phyloP scores from a whole-genome alignment of 2,888 invertebrate genomes.

The Eupithecia exiguata region DNA sequence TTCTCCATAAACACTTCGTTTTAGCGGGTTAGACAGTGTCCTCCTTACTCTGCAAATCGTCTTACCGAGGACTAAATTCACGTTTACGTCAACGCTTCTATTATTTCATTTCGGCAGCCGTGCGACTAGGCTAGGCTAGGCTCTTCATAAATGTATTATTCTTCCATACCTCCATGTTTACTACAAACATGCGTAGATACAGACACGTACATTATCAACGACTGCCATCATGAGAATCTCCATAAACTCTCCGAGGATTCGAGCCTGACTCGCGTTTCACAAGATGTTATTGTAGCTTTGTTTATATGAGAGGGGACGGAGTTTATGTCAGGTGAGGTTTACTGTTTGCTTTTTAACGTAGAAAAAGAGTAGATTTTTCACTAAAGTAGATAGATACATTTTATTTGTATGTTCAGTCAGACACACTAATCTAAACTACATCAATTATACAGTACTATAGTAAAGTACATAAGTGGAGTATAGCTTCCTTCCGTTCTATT shows the following conservation, averaged over 20 bases:
- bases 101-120: background rate
- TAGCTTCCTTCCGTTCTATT: background rate
- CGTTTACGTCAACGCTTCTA: background rate
- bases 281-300: slow-evolving; percentile 1
- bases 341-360: background rate
- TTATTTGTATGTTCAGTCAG: too few species aligned
- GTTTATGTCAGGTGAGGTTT: background rate
- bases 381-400: background rate
- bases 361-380: background rate
- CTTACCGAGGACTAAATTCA: background rate
- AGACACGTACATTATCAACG: background rate
- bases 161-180: background rate
- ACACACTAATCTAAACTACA: too few species aligned
- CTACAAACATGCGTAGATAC: background rate
- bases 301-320: background rate
- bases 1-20: background rate
- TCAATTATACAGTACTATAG: too few species aligned
- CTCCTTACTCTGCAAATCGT: background rate
- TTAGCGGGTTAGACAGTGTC: background rate
- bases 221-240: background rate
- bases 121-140: too few species aligned
- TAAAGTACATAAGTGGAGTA: background rate
- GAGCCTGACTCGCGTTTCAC: background rate
- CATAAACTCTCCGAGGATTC: background rate
- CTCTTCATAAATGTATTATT: background rate